Conservation (phyloP, 1,140 invertebrate species). For the Varroa destructor region DNA sequence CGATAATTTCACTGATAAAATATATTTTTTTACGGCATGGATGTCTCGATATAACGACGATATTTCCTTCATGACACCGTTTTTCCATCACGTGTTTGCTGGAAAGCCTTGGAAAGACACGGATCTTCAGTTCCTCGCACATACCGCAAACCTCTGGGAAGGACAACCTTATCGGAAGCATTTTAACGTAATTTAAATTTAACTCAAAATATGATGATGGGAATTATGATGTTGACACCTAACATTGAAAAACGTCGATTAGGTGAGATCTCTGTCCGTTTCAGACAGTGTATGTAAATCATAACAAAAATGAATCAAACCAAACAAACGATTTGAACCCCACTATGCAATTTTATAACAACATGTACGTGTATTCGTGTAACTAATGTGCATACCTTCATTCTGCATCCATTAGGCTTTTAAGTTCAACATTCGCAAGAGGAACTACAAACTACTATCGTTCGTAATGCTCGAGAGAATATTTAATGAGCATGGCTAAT, state of each 20-base stretch:
- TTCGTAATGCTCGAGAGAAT: too few relatives aligned
- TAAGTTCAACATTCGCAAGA: too few relatives aligned
- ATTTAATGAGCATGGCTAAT: too few relatives aligned
- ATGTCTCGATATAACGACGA: slow-evolving; percentile 67
- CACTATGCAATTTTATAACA: too few relatives aligned
- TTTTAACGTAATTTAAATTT: neutral
- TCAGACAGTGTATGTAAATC: neutral
- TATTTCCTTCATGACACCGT: slow-evolving; percentile 64
- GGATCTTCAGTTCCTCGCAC: slow-evolving; percentile 58
- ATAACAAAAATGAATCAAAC: too few relatives aligned
- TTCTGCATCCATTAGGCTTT: too few relatives aligned
- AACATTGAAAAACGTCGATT: neutral
- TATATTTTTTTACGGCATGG: slow-evolving; percentile 58
- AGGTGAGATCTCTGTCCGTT: neutral
- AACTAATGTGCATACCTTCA: too few relatives aligned
- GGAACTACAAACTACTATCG: too few relatives aligned
- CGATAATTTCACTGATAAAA: slow-evolving; percentile 56
- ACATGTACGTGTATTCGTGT: too few relatives aligned
- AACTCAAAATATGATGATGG: neutral
- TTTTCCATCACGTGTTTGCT: slow-evolving; percentile 53
- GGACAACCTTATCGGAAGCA: slow-evolving; percentile 51
- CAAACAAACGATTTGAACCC: too few relatives aligned
- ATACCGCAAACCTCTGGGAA: slow-evolving; percentile 51
- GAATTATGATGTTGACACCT: neutral
- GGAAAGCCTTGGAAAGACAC: slow-evolving; percentile 55